Base-by-base conservation (phyloP, 2,888 invertebrate species). In the Aspidiotus rigidus region DNA sequence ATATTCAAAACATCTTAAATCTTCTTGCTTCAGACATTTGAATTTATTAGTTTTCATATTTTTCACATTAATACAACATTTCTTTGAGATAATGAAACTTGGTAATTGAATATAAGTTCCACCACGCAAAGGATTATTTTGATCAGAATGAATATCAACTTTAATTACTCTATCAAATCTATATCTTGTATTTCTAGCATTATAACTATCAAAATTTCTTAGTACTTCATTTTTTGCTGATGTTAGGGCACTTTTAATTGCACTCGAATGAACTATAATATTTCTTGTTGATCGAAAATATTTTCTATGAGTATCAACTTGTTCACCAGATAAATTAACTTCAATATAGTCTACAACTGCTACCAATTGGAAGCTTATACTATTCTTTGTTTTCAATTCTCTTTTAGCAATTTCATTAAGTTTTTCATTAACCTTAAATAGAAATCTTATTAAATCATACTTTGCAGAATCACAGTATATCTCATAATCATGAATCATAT, bases 341-440 rank as follows among this genome's bases (percentile, higher is more conserved):
- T 56, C 56, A 60, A 28, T 60, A 39, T 60, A 60, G 40, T 60
- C 60, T 39, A 60, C 60, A 39, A 60, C 40, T 17, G 60, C 60
- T 60, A 60, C 60, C 11, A 57, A 57, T 57, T 57, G 57, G 6
- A 57, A 57, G 57, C 57, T 57, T 57, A 16, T 17, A 16, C 40
- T 28, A 39, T 39, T 60, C 13, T 39, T 60, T 60, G 11, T 60
- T 60, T 60, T 60, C 60, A 60, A 60, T 28, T 60, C 40, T 60
- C 56, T 15, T 56, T 56, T 56, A 15, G 17, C 56, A 56, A 56
- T 56, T 56, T 56, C 56, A 56, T 56, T 2, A 17, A 56, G 56
- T 56, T 56, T 56, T 56, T 56, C 56, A 56, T 56, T 64, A 13
- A 49, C 64, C 41, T 64, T 64, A 54, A 64, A 64, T 64, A 64